Base-by-base conservation (phyloP, 2,888 invertebrate genomes). In the Eurytoma adleriae region DNA sequence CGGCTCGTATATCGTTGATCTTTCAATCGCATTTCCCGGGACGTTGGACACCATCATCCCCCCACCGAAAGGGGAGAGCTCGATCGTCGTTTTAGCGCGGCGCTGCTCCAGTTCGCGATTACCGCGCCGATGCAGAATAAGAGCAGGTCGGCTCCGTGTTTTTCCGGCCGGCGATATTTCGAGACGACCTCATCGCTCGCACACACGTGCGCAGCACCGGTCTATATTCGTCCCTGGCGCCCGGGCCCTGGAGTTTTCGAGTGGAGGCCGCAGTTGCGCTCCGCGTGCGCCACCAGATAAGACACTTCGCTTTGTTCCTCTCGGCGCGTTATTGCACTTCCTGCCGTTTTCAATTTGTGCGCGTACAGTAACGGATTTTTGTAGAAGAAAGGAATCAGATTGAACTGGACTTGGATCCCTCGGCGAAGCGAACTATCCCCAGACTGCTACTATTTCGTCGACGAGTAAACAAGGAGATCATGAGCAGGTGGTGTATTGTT, bases 211-310 rank as follows among this genome's bases (percentile, higher is more conserved):
- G 50, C 48, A 30, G 52, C 24, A 18, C 59, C 40, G 40, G 66
- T 80, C 82, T 82, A 84, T 81, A 83, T 83, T 81, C 79, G 82
- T 83, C 83, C 50, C 50, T 50, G 66, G 68, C 67, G 64, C 52
- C 5, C 14, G 59, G 57, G 30, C 27, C 24, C 66, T 40, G 61
- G 75, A 75, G 68, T 62, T 71, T 77, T 68, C 64, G 20, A 76
- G 64, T 62, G 59, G 5, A 30, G 30, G 61, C 16, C 18, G 18
- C 12, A 40, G 64, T 48, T 18, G 7, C 48, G 18, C n/a, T 13
- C 4, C 62, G 64, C 3, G 48, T 7, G 13, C 18, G 48, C 54
- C 1, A 50, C 14, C 16, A 54, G 54, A 54, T 54, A 54, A 54
- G 54, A 54, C 16, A 14, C 16, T 40, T 30, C 12, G 62, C 62